Evolutionary conservation across 2,888 invertebrate species (phyloP).

Genomic region (Strigamia crassipes): DNA sequence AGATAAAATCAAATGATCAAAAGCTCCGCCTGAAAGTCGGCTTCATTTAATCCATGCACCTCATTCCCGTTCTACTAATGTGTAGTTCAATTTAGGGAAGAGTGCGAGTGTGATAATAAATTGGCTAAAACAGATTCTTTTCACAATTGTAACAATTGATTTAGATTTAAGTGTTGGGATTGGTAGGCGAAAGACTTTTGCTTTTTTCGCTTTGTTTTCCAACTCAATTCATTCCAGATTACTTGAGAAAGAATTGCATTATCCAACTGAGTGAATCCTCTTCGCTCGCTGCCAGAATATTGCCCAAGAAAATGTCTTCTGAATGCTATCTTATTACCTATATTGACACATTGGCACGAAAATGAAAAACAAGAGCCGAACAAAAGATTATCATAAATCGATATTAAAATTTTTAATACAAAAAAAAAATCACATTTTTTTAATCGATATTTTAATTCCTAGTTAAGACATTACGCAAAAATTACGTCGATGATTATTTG

Average conservation of each 20-base stretch:
- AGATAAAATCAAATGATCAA: constrained; percentile 2
- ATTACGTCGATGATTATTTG: too few relatives aligned
- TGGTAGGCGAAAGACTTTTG: neutral
- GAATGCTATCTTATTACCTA: neutral
- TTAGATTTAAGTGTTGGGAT: neutral
- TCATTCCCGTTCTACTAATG: neutral
- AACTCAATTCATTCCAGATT: constrained; percentile 26
- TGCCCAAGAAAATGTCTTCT: neutral
- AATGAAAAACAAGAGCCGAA: neutral
- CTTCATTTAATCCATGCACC: neutral
- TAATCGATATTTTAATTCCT: too few relatives aligned
- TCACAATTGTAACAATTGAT: neutral
- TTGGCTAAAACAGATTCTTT: constrained; percentile 7
- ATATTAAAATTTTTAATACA: neutral
- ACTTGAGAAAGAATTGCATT: constrained; percentile 26
- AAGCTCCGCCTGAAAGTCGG: neutral
- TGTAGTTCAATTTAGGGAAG: neutral
- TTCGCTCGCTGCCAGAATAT: neutral
- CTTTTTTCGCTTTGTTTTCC: constrained; percentile 19
- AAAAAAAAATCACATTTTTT: too few relatives aligned
- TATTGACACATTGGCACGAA: constrained; percentile 6
- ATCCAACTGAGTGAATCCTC: constrained; percentile 10
- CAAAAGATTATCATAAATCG: neutral
- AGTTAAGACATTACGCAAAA: too few relatives aligned
- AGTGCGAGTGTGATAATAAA: neutral